These are phyloP conservation scores for Nesoenas mayeri DNA, from an alignment of 2,113 vertebrate species.

Conservation along the genomic window DNA sequence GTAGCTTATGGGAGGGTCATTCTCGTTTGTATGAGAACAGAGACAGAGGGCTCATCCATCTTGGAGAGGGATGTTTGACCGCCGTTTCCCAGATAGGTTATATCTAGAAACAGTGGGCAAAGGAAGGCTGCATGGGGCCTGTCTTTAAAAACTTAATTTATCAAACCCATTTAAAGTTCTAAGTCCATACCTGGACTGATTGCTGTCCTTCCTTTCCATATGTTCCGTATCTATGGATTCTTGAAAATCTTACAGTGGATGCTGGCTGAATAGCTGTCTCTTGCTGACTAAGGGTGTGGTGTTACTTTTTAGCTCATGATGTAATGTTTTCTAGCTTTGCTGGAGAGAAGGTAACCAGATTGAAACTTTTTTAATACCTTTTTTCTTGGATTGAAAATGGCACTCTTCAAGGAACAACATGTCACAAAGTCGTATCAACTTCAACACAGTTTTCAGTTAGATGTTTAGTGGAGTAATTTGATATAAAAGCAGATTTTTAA, in stretches of 20 bases:
- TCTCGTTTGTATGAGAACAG: background rate
- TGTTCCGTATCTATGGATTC: background rate
- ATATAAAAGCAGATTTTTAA: slow-evolving; percentile 63
- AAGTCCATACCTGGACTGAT: background rate
- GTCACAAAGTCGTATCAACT: slow-evolving; percentile 47
- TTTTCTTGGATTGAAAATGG: slow-evolving; percentile 20
- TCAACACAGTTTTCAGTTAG: slow-evolving; percentile 34
- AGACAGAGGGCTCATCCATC: background rate
- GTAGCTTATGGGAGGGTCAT: background rate
- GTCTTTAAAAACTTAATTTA: background rate
- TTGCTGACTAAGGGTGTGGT: background rate
- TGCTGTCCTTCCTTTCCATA: background rate
- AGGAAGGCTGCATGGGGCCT: background rate
- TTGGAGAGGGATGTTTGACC: background rate
- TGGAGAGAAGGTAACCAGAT: slow-evolving; percentile 35
- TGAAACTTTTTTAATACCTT: slow-evolving; percentile 1
- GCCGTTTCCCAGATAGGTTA: background rate
- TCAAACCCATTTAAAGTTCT: background rate
- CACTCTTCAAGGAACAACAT: slow-evolving; percentile 44
- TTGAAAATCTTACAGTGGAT: background rate
- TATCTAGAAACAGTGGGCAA: background rate
- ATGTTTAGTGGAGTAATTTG: slow-evolving; percentile 37
- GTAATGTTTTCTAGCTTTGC: background rate
- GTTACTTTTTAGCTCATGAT: background rate
- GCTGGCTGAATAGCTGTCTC: background rate